Evolutionary conservation across 2,113 vertebrate genomes (phyloP), one percentile per base, ranked within the genome.

Genomic region (Carlito syrichta): DNA sequence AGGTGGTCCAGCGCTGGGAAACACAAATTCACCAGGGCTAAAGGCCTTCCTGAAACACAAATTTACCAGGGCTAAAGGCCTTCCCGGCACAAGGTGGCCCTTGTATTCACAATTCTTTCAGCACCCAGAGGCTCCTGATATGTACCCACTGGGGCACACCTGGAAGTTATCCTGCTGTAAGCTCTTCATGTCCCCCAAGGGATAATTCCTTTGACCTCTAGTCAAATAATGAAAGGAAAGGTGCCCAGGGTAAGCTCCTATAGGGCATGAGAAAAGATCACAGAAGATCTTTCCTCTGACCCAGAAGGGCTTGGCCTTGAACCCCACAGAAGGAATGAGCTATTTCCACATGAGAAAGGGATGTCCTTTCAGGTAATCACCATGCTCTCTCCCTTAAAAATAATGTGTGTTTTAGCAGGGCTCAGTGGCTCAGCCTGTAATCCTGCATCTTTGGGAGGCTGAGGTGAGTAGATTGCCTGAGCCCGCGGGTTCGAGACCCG

Each of bases 291-390:
- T 23, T 32, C 30, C 54, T 27, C 56, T 9, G 32, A 20, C 4
- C 74, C 48, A 2, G 8, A 35, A 23, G n/a, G 19, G 56, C 22
- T 0, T 2, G 12, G 38, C 43, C n/a, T 7, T 0, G 4, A n/a
- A 43, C 13, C 14, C 77, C 87, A 38, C 8, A 7, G 38, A 14
- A 10, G 3, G 3, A 2, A 20, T 4, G 12, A 60, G 48, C 11
- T 0, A 38, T 9, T 4, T 19, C 27, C 5, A 45, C 19, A 11
- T 3, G 25, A 43, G 62, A n/a, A 27, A 17, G 30, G 27, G 25
- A 4, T 0, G 6, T 5, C n/a, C 5, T 5, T 19, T 0, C 5
- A 0, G 6, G 9, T 8, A 3, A 52, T 32, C 5, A 4, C 2
- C 2, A 2, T 0, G 30, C 38, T 8, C 32, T 50, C 3, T 3